These are phyloP conservation scores for Cecidostiba fungosa DNA, from an alignment of 2,888 invertebrate genomes.

Conservation along the genomic window DNA sequence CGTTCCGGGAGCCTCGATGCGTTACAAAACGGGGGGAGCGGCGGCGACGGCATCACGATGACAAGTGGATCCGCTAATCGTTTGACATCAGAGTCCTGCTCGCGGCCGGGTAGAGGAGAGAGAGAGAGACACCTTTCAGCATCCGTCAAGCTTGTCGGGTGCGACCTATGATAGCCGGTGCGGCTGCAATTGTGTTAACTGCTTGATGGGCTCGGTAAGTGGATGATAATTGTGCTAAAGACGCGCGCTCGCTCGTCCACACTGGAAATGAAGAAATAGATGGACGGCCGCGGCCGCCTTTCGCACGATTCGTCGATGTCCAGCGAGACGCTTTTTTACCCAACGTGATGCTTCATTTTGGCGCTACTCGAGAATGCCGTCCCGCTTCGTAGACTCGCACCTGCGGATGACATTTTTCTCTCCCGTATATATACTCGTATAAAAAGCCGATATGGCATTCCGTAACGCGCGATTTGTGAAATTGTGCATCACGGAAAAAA, in stretches of 20 bases:
- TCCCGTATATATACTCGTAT: no score
- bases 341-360: slow-evolving; percentile 37
- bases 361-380: slow-evolving; percentile 35
- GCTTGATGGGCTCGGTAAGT: slow-evolving; percentile 78
- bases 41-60: slow-evolving; percentile 71
- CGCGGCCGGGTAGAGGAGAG: slow-evolving; percentile 61
- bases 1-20: slow-evolving; percentile 73
- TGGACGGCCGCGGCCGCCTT: slow-evolving; percentile 37
- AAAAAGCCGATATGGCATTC: no score
- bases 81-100: slow-evolving; percentile 66
- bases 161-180: slow-evolving; percentile 75
- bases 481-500: no score
- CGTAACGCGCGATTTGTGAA: neutral
- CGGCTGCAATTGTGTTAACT: slow-evolving; percentile 76
- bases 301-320: slow-evolving; percentile 59
- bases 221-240: slow-evolving; percentile 76
- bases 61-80: slow-evolving; percentile 78
- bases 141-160: slow-evolving; percentile 66
- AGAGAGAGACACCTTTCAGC: slow-evolving; percentile 66
- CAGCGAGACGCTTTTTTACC: slow-evolving; percentile 40
- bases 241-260: slow-evolving; percentile 22
- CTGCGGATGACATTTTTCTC: neutral
- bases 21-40: slow-evolving; percentile 76
- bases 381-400: slow-evolving; percentile 10
- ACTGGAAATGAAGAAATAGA: slow-evolving; percentile 53